Base-by-base conservation (phyloP, 2,113 vertebrate genomes). In the Eptesicus fuscus region DNA sequence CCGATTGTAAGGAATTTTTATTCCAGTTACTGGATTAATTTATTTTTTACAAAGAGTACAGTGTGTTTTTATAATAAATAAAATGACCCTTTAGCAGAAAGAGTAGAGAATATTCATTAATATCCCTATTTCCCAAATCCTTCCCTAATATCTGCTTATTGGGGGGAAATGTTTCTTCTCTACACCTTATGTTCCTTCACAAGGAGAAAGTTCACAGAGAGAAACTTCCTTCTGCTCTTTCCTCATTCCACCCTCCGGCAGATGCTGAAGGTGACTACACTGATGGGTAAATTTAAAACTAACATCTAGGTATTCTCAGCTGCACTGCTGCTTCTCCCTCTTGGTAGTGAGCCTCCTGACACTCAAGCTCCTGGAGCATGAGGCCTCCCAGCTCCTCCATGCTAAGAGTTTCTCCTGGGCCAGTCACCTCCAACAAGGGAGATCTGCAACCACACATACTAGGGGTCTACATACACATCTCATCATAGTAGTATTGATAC, bases 1-100 rank as follows among this genome's bases (percentile, higher is more conserved):
- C 9, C 42, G 83, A 83, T 83, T 90, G 53, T 51, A 67, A 90
- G 20, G 3, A 77, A 92, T 78, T 86, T 89, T 47, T 79, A 79
- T 78, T 88, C 61, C 18, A 88, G 77, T 80, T 95, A 92, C 73
- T 77, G 30, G 9, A 69, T 77, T 89, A 37, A 85, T 42, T 92
- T 83, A 86, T 44, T 77, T 56, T 95, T 73, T 92, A 78, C 9
- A 76, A 83, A 79, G 42, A 93, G 2, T 42, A 40, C 4, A 74
- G 32, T 69, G 4, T 37, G 40, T 77, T 79, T 90, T 22, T 22
- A 92, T 42, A 82, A 74, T 87, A 95, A 80, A 85, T 49, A 91
- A 92, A 94, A 69, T 49, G 16, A 76, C 35, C 4, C 16, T 80
- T 83, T 61, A 30, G 40, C 14, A 90, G 59, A n/a, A 5, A 51